A percentile compares a stretch with the other conserved stretches of the same genome.
Conservation (phyloP, 2,113 vertebrate species). For the Peromyscus maniculatus region DNA sequence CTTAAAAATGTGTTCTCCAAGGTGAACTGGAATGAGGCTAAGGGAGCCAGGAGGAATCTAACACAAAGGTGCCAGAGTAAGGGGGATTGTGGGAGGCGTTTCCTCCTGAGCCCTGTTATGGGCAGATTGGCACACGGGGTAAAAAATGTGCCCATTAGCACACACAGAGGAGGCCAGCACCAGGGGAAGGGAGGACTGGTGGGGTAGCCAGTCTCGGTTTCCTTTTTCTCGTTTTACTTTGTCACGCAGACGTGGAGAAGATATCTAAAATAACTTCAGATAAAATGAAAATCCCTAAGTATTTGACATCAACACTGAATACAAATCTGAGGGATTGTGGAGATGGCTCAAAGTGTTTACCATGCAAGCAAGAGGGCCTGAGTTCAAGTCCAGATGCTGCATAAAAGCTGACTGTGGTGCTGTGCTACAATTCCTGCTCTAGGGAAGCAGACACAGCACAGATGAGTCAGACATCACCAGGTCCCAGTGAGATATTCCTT, state of each 20-base stretch:
- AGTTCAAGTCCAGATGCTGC: background rate
- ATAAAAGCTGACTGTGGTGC: background rate
- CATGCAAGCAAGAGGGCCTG: background rate
- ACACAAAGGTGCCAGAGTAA: constrained; percentile 3
- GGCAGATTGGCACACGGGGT: constrained; percentile 25
- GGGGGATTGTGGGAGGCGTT: background rate
- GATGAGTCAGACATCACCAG: background rate
- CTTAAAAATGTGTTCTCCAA: constrained; percentile 68
- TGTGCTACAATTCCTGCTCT: background rate
- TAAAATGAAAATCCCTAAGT: background rate
- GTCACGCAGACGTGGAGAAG: background rate
- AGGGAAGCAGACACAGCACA: background rate
- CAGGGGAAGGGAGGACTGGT: constrained; percentile 71
- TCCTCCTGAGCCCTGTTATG: constrained; percentile 41
- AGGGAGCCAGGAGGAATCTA: constrained; percentile 45
- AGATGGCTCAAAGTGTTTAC: background rate
- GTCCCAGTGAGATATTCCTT: background rate
- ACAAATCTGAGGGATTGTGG: background rate
- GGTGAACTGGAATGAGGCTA: constrained; percentile 26
- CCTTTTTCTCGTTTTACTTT: background rate
- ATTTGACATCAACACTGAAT: background rate
- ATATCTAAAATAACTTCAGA: background rate
- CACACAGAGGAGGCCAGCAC: constrained; percentile 58
- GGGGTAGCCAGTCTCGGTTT: constrained; percentile 32
- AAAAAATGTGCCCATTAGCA: constrained; percentile 54